Conservation (phyloP, 2,113 vertebrate species). For the Centropus bengalensis region DNA sequence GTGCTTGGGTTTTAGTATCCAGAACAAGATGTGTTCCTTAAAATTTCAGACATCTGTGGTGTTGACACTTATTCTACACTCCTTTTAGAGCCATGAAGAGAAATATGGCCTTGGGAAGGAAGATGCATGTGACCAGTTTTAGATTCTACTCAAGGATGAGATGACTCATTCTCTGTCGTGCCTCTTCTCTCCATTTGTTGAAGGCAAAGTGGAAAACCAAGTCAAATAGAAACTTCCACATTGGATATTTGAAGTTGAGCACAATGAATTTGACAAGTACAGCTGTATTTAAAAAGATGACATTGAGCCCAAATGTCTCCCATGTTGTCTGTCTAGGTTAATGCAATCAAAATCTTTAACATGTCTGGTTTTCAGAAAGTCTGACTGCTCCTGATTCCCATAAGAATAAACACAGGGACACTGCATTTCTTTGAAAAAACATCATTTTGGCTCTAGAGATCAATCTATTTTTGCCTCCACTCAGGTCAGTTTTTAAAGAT, state of each 20-base stretch:
- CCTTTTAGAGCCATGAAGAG: neutral
- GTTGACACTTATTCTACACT: constrained; percentile 9
- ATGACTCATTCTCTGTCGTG: neutral
- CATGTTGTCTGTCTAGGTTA: neutral
- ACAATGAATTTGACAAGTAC: neutral
- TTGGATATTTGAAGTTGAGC: too few species aligned
- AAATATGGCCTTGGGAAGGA: neutral
- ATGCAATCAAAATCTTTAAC: neutral
- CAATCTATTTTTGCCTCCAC: neutral
- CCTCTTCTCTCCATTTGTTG: neutral
- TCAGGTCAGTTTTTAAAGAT: neutral
- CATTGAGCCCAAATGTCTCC: neutral
- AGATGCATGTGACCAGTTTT: neutral
- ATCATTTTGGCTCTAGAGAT: neutral
- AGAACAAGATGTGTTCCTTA: neutral
- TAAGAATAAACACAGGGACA: neutral
- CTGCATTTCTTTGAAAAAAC: neutral
- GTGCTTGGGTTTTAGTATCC: neutral
- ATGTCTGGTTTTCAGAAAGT: neutral
- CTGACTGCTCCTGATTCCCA: neutral
- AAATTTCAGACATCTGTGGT: constrained; percentile 18
- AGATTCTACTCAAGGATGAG: neutral
- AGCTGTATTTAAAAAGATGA: neutral
- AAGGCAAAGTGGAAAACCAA: neutral
- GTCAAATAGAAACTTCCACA: neutral